Evolutionary conservation across 2,888 invertebrate genomes (phyloP).

Genomic region (Eupithecia inturbata): DNA sequence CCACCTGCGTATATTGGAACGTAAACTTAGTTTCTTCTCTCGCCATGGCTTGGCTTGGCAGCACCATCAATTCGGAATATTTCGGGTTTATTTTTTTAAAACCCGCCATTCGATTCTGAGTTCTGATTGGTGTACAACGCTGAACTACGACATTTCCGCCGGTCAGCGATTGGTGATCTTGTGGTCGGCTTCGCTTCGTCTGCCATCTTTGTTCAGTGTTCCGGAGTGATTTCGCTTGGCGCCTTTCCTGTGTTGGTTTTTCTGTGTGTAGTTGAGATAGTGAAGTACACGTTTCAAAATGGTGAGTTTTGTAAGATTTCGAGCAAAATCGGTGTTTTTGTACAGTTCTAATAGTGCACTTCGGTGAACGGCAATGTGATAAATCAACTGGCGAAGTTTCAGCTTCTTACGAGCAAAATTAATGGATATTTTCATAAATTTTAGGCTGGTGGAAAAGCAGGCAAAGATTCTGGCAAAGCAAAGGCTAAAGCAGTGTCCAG

Average conservation of each 20-base stretch:
- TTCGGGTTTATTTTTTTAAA: slow-evolving; percentile 13
- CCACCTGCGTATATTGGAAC: slow-evolving; percentile 17
- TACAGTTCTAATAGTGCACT: slow-evolving; percentile 64
- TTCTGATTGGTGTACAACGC: slow-evolving; percentile 61
- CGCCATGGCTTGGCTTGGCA: slow-evolving; percentile 68
- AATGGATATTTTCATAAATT: slow-evolving; percentile 82
- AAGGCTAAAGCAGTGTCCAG: slow-evolving; percentile 99
- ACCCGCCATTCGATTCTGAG: slow-evolving; percentile 61
- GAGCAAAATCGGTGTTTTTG: slow-evolving; percentile 64
- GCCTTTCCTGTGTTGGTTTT: slow-evolving; percentile 82
- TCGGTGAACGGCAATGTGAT: slow-evolving; percentile 66
- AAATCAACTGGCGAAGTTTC: slow-evolving; percentile 84
- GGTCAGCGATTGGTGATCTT: slow-evolving; percentile 62
- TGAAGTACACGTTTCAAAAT: slow-evolving; percentile 83
- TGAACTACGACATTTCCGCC: slow-evolving; percentile 67
- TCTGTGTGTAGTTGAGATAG: slow-evolving; percentile 76
- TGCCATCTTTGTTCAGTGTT: slow-evolving; percentile 76
- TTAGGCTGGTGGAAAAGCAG: slow-evolving; percentile 99
- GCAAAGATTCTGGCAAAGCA: slow-evolving; percentile 99
- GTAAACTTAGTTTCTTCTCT: slow-evolving; percentile 36
- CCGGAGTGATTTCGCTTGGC: slow-evolving; percentile 78
- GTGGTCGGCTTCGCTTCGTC: slow-evolving; percentile 53
- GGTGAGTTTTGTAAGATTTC: slow-evolving; percentile 83
- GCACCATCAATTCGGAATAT: slow-evolving; percentile 52
- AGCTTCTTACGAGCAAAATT: slow-evolving; percentile 82